Conservation (phyloP, 2,113 vertebrate species). For the Pimephales promelas region DNA sequence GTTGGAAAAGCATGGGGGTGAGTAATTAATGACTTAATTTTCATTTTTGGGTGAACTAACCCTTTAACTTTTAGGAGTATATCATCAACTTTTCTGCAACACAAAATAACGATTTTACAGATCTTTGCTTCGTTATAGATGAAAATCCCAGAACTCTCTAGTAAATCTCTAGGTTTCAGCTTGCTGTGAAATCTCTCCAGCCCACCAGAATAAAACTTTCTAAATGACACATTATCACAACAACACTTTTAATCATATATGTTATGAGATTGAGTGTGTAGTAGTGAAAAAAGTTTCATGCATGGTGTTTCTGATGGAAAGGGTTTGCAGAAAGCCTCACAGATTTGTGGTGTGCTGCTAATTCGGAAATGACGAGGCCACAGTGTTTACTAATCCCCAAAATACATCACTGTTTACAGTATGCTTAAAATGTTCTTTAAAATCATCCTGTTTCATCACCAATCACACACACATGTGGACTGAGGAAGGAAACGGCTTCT, state of each 20-base stretch:
- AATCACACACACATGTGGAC: neutral
- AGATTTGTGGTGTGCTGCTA: neutral
- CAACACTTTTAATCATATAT: neutral
- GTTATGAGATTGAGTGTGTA: neutral
- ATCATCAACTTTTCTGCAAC: neutral
- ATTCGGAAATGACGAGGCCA: constrained; percentile 6
- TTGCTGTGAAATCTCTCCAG: neutral
- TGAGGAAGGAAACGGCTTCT: neutral
- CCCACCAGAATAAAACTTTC: neutral
- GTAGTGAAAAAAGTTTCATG: neutral
- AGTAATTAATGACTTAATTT: no score
- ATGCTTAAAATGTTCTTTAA: neutral
- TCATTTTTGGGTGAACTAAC: no score
- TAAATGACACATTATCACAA: neutral
- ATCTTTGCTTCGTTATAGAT: no score
- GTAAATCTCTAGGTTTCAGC: neutral
- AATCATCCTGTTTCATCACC: neutral
- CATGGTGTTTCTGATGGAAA: neutral
- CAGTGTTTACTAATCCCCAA: constrained; percentile 32
- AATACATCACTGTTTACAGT: constrained; percentile 5
- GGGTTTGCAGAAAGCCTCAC: no score
- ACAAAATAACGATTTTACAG: no score
- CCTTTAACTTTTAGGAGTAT: neutral
- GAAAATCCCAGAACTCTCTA: neutral
- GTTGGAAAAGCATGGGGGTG: no score